phyloP scores from a whole-genome alignment of 2,113 vertebrate species.

The Turdus rufiventris region DNA sequence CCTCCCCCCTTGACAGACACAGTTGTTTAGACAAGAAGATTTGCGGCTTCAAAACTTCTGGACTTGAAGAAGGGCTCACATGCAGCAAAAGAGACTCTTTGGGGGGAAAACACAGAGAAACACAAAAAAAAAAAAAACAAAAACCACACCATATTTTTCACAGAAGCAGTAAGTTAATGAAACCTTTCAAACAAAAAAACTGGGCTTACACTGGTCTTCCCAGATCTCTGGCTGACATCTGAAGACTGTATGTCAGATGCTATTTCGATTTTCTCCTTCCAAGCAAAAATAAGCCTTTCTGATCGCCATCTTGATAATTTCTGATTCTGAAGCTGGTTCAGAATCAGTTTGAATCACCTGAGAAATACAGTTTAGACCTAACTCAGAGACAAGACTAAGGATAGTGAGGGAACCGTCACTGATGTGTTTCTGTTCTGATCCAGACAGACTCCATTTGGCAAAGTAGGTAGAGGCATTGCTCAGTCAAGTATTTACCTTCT shows the following conservation, averaged over 20 bases:
- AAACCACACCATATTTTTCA: background rate
- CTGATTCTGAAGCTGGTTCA: background rate
- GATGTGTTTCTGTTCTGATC: background rate
- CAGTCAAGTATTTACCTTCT: background rate
- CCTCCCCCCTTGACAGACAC: background rate
- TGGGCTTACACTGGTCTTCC: background rate
- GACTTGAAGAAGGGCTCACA: background rate
- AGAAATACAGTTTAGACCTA: background rate
- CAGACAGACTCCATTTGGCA: background rate
- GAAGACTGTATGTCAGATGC: background rate
- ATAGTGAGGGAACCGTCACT: background rate
- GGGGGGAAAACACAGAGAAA: background rate
- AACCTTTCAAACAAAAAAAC: background rate
- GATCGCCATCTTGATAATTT: background rate
- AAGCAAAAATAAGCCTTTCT: slow-evolving; percentile 12
- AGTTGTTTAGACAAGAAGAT: slow-evolving; percentile 10
- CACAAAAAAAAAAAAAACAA: background rate
- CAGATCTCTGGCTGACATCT: background rate
- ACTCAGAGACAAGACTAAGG: background rate
- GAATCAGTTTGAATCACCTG: background rate
- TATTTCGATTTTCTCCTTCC: background rate
- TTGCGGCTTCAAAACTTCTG: background rate
- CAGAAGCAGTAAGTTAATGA: background rate
- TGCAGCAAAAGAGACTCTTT: background rate
- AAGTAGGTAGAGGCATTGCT: background rate